Conservation (phyloP, 2,113 vertebrate species). For the Fregata magnificens region DNA sequence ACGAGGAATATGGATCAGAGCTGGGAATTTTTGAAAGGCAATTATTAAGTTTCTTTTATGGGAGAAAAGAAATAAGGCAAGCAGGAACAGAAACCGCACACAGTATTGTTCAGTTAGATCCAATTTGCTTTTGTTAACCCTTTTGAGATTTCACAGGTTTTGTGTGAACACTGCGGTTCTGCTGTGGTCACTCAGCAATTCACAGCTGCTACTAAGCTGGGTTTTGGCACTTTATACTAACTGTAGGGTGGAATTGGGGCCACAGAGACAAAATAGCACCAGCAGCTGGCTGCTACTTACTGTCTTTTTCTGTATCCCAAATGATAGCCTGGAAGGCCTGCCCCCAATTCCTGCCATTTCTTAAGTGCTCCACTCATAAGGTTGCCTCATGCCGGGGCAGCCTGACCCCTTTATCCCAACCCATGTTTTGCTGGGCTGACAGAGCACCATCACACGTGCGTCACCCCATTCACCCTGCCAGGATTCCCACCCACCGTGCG, state of each 20-base stretch:
- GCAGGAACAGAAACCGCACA: background rate
- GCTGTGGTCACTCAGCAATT: background rate
- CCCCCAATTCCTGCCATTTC: background rate
- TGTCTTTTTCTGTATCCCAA: background rate
- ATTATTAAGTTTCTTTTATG: background rate
- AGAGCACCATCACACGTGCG: background rate
- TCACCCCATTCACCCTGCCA: background rate
- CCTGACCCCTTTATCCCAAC: background rate
- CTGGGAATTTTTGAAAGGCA: background rate
- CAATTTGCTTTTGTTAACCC: background rate
- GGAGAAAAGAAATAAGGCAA: background rate
- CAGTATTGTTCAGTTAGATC: background rate
- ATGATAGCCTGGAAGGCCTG: background rate
- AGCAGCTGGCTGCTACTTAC: background rate
- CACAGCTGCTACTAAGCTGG: background rate
- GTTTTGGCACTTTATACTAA: background rate
- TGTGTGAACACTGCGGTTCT: background rate
- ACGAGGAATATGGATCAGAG: background rate
- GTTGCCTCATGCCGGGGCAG: background rate
- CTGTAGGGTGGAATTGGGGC: background rate
- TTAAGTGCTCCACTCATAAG: background rate
- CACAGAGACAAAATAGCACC: background rate
- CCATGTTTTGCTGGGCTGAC: background rate
- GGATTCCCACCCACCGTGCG: background rate
- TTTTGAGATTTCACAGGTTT: background rate